Evolutionary conservation across 2,113 vertebrate species (phyloP).

Genomic region (Rhynchomys soricoides): DNA sequence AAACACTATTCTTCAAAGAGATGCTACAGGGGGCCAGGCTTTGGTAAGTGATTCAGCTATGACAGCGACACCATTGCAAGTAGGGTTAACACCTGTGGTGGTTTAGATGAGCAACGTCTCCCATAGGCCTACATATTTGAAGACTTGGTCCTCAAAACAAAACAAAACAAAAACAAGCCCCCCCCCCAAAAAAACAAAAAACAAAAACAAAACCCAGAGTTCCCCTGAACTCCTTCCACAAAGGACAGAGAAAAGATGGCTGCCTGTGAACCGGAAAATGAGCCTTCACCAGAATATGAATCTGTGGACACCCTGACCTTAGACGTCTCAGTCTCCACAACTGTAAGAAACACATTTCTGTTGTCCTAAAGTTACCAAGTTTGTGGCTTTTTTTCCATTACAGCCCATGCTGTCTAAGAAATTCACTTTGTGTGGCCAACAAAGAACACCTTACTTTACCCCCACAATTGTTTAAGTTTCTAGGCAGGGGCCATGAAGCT

Average conservation of each 20-base stretch:
- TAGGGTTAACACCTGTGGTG: not conserved
- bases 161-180: too few relatives aligned
- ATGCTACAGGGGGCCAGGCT: not conserved
- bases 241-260: not conserved
- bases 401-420: not conserved
- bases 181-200: too few relatives aligned
- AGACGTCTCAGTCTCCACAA: not conserved
- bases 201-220: too few relatives aligned
- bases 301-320: not conserved
- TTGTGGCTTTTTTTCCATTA: not conserved
- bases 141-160: not conserved
- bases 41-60: not conserved
- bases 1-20: not conserved
- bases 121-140: not conserved
- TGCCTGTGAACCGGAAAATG: not conserved
- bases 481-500: not conserved
- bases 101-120: not conserved
- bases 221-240: too few relatives aligned
- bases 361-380: not conserved
- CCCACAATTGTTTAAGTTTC: not conserved
- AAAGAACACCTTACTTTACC: not conserved
- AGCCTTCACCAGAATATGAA: not conserved
- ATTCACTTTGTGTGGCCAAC: not conserved
- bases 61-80: not conserved
- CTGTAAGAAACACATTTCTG: not conserved